Percentiles rank a stretch among this genome's conserved stretches.
Conservation (phyloP, 2,797 vertebrate species). For the Anabas testudineus region DNA sequence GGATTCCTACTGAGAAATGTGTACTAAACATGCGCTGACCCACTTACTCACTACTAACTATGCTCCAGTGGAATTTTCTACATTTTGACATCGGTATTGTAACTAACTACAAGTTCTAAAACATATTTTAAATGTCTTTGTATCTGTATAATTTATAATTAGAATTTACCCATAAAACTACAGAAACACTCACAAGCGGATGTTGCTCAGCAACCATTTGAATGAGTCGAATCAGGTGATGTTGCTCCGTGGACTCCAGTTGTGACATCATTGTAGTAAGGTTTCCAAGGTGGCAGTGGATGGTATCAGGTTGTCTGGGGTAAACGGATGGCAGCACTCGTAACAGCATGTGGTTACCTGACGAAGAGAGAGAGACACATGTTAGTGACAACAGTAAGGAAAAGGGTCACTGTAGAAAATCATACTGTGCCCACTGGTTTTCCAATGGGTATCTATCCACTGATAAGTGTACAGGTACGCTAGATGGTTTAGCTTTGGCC, state of each 20-base stretch:
- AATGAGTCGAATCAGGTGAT: constrained; percentile 91
- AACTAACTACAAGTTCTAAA: neutral
- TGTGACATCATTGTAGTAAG: constrained; percentile 87
- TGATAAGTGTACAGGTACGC: too few species aligned
- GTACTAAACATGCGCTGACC: neutral
- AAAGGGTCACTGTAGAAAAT: too few species aligned
- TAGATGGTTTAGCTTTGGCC: too few species aligned
- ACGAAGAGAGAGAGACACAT: neutral
- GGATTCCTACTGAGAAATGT: constrained; percentile 49
- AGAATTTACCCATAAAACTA: neutral
- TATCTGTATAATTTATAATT: too few species aligned
- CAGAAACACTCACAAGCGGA: constrained; percentile 83
- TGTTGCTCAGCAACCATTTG: constrained; percentile 89
- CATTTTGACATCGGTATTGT: constrained; percentile 21
- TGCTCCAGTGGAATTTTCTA: constrained; percentile 7
- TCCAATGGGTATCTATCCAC: too few species aligned
- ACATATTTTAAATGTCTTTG: too few species aligned
- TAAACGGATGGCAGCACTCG: constrained; percentile 92
- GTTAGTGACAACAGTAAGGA: too few species aligned
- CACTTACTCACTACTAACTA: constrained; percentile 8
- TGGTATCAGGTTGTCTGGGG: constrained; percentile 85
- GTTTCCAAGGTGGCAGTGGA: constrained; percentile 84
- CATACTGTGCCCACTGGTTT: too few species aligned
- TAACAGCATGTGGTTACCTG: constrained; percentile 93
- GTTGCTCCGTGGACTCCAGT: constrained; percentile 88